Evolutionary conservation across 2,888 invertebrate species (phyloP).

Genomic region (Asteroscopus sphinx): DNA sequence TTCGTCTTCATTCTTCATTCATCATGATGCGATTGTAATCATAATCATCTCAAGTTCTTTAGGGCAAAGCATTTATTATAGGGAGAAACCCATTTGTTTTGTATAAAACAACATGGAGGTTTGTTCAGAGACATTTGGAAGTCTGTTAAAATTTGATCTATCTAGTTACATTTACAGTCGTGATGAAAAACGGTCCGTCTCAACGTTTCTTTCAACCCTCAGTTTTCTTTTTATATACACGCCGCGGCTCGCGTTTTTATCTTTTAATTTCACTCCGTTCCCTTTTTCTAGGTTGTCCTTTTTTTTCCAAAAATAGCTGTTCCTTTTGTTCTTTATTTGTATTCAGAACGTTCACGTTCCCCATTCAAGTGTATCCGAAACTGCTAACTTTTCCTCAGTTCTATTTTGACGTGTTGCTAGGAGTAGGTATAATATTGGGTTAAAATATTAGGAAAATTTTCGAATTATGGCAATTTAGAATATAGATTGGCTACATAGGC

Average conservation of each 20-base stretch:
- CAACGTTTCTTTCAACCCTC: conserved; percentile 4
- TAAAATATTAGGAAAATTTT: conserved; percentile 30
- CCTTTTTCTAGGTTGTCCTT: conserved; percentile 14
- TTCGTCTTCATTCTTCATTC: too few species aligned
- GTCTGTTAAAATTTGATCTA: not conserved
- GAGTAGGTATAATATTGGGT: conserved; percentile 6
- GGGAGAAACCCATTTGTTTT: not conserved
- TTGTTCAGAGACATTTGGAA: not conserved
- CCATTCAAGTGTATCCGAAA: conserved; percentile 29
- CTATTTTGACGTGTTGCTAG: conserved; percentile 22
- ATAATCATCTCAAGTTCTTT: too few species aligned
- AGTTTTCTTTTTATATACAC: conserved; percentile 21
- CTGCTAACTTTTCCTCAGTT: conserved; percentile 11
- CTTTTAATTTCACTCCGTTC: conserved; percentile 27
- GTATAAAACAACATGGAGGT: not conserved
- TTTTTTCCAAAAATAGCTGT: conserved; percentile 26
- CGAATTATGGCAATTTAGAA: too few species aligned
- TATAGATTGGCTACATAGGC: too few species aligned
- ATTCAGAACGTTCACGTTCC: conserved; percentile 37
- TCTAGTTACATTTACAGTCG: conserved; percentile 5
- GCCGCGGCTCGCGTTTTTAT: conserved; percentile 16
- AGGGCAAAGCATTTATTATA: not conserved
- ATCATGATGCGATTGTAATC: too few species aligned
- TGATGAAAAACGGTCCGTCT: conserved; percentile 3
- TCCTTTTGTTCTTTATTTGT: conserved; percentile 37